Percentiles rank a stretch among this genome's conserved stretches.
Conservation (phyloP, 2,797 vertebrate species). For the Anolis apletophallus region DNA sequence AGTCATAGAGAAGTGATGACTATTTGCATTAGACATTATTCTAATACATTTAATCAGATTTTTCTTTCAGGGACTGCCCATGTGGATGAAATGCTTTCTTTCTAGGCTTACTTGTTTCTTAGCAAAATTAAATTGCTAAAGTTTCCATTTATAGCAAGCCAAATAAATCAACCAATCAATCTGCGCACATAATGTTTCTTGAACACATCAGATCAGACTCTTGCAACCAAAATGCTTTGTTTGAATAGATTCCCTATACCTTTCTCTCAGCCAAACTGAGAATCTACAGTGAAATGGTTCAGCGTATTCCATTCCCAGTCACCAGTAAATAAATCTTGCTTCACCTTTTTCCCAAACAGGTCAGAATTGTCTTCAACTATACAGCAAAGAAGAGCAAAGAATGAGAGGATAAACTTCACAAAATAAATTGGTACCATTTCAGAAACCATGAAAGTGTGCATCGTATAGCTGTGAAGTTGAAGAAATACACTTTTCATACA, state of each 20-base stretch:
- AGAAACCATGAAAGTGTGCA: constrained; percentile 37
- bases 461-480: constrained; percentile 24
- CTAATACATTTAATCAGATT: background rate
- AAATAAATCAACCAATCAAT: background rate
- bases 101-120: constrained; percentile 33
- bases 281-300: constrained; percentile 51
- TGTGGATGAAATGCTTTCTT: background rate
- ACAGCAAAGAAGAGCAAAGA: constrained; percentile 3
- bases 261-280: constrained; percentile 36
- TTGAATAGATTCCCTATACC: constrained; percentile 41
- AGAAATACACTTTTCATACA: constrained; percentile 3
- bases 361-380: constrained; percentile 13
- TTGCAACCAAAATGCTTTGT: constrained; percentile 50
- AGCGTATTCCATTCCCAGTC: constrained; percentile 48
- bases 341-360: constrained; percentile 61
- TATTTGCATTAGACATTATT: constrained; percentile 2
- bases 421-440: constrained; percentile 62
- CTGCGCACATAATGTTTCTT: constrained; percentile 39
- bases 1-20: constrained; percentile 50
- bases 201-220: constrained; percentile 57
- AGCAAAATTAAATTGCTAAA: constrained; percentile 45
- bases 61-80: background rate
- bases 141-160: constrained; percentile 33
- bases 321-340: constrained; percentile 62
- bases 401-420: constrained; percentile 40